Conservation (phyloP, 2,888 invertebrate genomes). For the Hetaerina titia region DNA sequence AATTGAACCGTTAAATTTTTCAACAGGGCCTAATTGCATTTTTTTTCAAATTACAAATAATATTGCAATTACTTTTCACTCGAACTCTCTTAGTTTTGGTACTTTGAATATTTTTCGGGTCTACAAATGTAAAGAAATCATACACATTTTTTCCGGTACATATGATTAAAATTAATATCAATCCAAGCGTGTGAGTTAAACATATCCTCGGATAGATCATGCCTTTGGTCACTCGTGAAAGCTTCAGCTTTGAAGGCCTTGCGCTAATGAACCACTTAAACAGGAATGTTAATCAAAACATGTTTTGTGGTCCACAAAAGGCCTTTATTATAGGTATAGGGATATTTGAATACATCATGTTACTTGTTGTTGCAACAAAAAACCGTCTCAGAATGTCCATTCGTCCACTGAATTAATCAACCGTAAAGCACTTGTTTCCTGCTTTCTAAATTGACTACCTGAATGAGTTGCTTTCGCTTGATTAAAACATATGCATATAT, state of each 20-base stretch:
- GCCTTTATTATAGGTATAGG: not conserved
- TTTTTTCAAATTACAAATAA: too few relatives aligned
- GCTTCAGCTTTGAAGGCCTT: not conserved
- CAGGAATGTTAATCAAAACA: not conserved
- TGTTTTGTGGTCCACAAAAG: not conserved
- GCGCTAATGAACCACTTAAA: not conserved
- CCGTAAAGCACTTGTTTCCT: not conserved
- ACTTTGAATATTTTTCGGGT: too few relatives aligned
- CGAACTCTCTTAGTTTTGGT: too few relatives aligned
- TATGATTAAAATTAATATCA: too few relatives aligned
- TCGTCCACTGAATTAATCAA: not conserved
- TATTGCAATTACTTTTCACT: too few relatives aligned
- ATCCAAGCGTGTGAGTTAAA: too few relatives aligned
- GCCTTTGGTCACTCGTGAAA: not conserved
- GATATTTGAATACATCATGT: not conserved
- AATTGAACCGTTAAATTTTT: too few relatives aligned
- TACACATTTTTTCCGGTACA: too few relatives aligned
- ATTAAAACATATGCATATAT: not conserved
- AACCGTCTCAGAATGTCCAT: constrained; percentile 1
- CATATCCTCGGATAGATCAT: not conserved
- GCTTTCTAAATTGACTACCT: not conserved
- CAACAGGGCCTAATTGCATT: too few relatives aligned
- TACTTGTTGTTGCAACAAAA: constrained; percentile 3
- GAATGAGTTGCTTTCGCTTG: not conserved
- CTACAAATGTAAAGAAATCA: too few relatives aligned